Evolutionary conservation across 1,140 invertebrate species (phyloP).

Genomic region (Latrodectus geometricus): DNA sequence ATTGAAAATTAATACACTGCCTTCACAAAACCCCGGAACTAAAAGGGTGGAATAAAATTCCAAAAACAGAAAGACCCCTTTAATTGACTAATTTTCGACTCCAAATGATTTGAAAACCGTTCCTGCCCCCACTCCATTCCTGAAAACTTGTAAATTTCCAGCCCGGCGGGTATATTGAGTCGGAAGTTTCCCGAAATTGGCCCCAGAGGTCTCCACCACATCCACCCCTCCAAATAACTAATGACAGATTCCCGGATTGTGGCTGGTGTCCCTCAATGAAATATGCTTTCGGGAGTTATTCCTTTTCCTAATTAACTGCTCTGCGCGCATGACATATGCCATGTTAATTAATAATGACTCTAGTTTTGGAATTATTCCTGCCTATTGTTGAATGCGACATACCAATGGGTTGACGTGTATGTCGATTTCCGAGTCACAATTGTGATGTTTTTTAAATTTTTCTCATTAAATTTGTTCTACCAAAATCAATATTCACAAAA

Average conservation of each 20-base stretch:
- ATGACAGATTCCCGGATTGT: conserved; percentile 37
- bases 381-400: too few species aligned
- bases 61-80: neutral
- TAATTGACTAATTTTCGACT: conserved; percentile 10
- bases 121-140: neutral
- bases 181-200: neutral
- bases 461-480: too few species aligned
- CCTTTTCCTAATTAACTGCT: conserved; percentile 35
- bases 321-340: neutral
- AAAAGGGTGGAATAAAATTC: neutral
- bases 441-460: too few species aligned
- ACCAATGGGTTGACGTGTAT: too few species aligned
- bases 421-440: too few species aligned
- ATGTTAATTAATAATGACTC: conserved; percentile 48
- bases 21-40: neutral
- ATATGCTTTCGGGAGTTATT: conserved; percentile 39
- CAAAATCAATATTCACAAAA: too few species aligned
- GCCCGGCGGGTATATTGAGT: neutral
- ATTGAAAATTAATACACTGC: too few species aligned
- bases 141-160: conserved; percentile 1
- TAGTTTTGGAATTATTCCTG: conserved; percentile 3
- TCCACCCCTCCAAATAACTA: conserved; percentile 15
- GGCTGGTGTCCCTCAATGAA: conserved; percentile 5
- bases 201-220: neutral
- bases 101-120: conserved; percentile 1